Percentiles rank a stretch among this genome's conserved stretches.
Conservation (phyloP, 2,888 invertebrate genomes). For the Agapostemon virescens region DNA sequence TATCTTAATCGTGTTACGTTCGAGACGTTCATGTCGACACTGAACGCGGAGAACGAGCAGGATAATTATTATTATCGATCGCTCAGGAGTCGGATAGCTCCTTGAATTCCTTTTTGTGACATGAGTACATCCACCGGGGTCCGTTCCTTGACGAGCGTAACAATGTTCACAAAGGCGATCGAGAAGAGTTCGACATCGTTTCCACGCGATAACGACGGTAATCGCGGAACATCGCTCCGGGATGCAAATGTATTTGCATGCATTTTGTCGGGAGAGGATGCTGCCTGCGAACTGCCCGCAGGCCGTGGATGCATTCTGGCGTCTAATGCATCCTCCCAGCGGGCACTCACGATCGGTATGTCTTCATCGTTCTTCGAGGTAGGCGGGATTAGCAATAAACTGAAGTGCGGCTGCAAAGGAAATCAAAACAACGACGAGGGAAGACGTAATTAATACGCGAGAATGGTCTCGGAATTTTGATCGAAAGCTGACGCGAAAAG, state of each 20-base stretch:
- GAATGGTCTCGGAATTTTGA: neutral
- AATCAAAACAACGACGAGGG: neutral
- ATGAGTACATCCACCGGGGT: neutral
- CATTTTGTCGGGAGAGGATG: constrained; percentile 16
- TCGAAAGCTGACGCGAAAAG: neutral
- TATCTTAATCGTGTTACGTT: constrained; percentile 4
- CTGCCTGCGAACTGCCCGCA: constrained; percentile 11
- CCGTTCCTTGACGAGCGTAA: constrained; percentile 23
- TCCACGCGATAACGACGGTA: constrained; percentile 58
- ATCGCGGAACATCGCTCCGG: constrained; percentile 54
- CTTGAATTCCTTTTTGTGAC: neutral
- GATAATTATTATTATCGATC: constrained; percentile 17
- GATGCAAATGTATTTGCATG: constrained; percentile 28
- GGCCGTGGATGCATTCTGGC: constrained; percentile 36
- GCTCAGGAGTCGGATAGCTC: neutral
- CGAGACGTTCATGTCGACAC: constrained; percentile 1
- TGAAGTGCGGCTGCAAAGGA: neutral
- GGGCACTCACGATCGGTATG: constrained; percentile 66
- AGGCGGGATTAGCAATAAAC: constrained; percentile 59
- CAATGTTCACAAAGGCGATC: constrained; percentile 29
- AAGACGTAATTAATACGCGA: neutral
- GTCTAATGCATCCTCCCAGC: constrained; percentile 70
- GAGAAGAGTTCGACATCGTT: constrained; percentile 39
- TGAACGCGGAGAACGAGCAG: neutral
- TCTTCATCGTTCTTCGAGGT: constrained; percentile 67